Evolutionary conservation across 2,113 vertebrate species (phyloP), one percentile per base, ranked within the genome.

Genomic region (Oncorhynchus mykiss): DNA sequence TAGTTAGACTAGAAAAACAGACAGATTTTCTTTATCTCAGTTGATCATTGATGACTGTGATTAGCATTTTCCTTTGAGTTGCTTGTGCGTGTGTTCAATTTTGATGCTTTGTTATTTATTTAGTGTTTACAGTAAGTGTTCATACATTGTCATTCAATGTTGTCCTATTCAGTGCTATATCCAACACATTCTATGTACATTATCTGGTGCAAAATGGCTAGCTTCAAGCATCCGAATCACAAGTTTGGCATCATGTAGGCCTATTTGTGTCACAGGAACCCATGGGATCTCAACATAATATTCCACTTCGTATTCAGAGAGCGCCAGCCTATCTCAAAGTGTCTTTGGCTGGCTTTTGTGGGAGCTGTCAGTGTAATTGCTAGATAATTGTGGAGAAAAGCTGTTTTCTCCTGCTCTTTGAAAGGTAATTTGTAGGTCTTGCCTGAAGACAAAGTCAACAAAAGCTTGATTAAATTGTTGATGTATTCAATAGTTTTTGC

Each of bases 281-380:
- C 34, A 14, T 29, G 27, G 11, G 65, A 67, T 67, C 27, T 31
- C 11, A 51, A 70, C 69, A 24, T 24, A 9, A 66, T 27, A 22
- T 71, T 57, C 24, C 8, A 71, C 51, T 71, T 57, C 70, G 31
- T 57, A 71, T 60, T 72, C 54, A 31, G 54, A 18, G 13, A 8
- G 27, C 57, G 18, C 9, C 51, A 34, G 29, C 22, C 57, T 57
- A 54, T 57, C 57, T 62, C 54, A 20, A 24, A 31, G 71, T 62
- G 57, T 72, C 57, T 31, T 34, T 31, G 25, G 49, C 70, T 57
- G 12, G 70, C 57, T 29, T 62, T 72, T 72, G 54, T 72, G 70
- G 29, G 48, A 72, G 70, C 70, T 72, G 70, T 72, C 70, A 72
- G 51, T 27, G 48, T 71, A 54, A 57, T 57, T 71, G 70, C 51